Evolutionary conservation across 2,888 invertebrate genomes (phyloP).

Genomic region (Conchocele bisecta): DNA sequence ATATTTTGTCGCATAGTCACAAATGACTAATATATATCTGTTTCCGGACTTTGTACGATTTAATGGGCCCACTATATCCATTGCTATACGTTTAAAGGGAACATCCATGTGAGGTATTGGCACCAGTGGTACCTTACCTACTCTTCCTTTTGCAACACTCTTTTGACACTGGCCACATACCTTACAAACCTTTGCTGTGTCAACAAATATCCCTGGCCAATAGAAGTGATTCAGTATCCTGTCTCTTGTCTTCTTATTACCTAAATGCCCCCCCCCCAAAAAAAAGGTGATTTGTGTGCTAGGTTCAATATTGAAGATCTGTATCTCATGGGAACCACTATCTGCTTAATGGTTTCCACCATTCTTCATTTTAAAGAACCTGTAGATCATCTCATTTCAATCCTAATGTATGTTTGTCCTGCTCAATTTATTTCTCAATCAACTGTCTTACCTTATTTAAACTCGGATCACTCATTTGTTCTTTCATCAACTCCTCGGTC

Average conservation of each 20-base stretch:
- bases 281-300: background rate
- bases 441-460: conserved; percentile 1
- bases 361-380: background rate
- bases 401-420: no score
- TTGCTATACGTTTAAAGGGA: conserved; percentile 2
- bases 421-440: no score
- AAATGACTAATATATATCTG: background rate
- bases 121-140: background rate
- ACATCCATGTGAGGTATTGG: conserved; percentile 8
- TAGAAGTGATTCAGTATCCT: conserved; percentile 8
- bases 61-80: conserved; percentile 5
- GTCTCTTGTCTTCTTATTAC: conserved; percentile 7
- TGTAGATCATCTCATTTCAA: background rate
- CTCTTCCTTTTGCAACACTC: background rate
- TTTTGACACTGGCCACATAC: conserved; percentile 1
- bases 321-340: background rate
- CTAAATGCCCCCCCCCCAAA: conserved; percentile 6
- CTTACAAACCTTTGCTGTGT: background rate
- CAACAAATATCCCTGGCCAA: conserved; percentile 9
- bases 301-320: background rate
- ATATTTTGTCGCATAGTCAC: conserved; percentile 10
- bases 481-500: background rate
- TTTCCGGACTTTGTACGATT: background rate
- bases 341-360: background rate
- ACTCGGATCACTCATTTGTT: background rate